Evolutionary conservation across 92 coral and sea anemone species (phyloP), one percentile per base, ranked within the genome.

Genomic region (Porites rus): DNA sequence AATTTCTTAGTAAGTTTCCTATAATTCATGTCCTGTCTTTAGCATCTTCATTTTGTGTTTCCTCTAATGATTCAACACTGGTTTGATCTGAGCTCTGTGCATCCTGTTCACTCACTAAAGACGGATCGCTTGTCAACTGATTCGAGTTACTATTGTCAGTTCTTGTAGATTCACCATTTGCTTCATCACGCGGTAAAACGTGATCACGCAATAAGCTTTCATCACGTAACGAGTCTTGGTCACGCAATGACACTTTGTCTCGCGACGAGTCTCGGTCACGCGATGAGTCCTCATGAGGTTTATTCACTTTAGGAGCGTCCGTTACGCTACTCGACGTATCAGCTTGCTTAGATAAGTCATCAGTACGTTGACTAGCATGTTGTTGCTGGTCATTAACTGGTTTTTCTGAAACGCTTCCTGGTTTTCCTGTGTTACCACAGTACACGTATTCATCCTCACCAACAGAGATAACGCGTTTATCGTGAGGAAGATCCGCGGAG

Each of bases 371-470:
- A 21, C 59, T 50, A 22, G n/a, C 8, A 51, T 38, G 76, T 46
- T 46, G 20, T 14, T 51, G 52, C 65, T 18, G 10, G 76, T 16
- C 66, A 56, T 80, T 21, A 65, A 72, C 64, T 1, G 90, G 86
- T 25, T 50, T 65, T 54, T 82, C 92, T 13, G 79, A 64, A n/a
- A 61, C 73, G 24, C 88, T 19, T 52, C 77, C 83, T 1, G 83
- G 84, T 51, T 22, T 59, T 46, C 91, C 91, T 21, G 86, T 64
- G 14, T 74, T 69, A 43, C 86, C 77, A 28, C 92, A 85, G 54
- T 79, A 79, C 58, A 89, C 82, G 4, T 56, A 56, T 60, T 89
- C 92, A 11, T 74, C 78, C 78, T 86, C 72, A 11, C 90, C 90
- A 74, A 89, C 69, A 17, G 77, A 56, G 66, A 89, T 70, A 25